A percentile compares a stretch with the other conserved stretches of the same genome.
phyloP scores from a whole-genome alignment of 2,797 vertebrate genomes.

The Kryptopterus vitreolus region DNA sequence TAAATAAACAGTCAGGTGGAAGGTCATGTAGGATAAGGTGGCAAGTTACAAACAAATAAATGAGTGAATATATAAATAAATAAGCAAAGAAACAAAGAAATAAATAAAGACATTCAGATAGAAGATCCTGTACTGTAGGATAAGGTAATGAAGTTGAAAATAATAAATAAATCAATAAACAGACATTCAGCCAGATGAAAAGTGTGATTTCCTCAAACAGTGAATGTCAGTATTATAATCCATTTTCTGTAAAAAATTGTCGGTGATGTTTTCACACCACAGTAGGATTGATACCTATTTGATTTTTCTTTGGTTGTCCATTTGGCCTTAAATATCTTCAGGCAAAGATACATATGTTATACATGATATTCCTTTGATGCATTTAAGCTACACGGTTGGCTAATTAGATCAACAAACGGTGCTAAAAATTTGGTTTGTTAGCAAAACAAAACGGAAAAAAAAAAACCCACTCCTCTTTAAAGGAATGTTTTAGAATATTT shows the following conservation, averaged over 20 bases:
- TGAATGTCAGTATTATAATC: background rate
- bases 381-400: background rate
- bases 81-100: too few relatives aligned
- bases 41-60: background rate
- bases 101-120: too few relatives aligned
- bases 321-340: background rate
- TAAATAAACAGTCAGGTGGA: too few relatives aligned
- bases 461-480: background rate
- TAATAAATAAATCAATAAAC: too few relatives aligned
- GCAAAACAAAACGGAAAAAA: too few relatives aligned
- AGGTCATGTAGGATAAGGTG: background rate
- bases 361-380: background rate
- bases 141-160: too few relatives aligned
- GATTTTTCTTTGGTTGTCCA: background rate
- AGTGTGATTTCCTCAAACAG: background rate
- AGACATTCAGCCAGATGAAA: background rate
- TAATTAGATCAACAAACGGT: background rate
- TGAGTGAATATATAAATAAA: too few relatives aligned
- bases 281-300: background rate
- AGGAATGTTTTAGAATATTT: background rate
- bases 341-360: background rate
- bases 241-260: too few relatives aligned
- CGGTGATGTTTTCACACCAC: too few relatives aligned
- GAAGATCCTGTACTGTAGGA: too few relatives aligned
- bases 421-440: background rate